These are phyloP conservation scores for Drosophila robusta DNA, from an alignment of 2,888 invertebrate species.

Conservation along the genomic window DNA sequence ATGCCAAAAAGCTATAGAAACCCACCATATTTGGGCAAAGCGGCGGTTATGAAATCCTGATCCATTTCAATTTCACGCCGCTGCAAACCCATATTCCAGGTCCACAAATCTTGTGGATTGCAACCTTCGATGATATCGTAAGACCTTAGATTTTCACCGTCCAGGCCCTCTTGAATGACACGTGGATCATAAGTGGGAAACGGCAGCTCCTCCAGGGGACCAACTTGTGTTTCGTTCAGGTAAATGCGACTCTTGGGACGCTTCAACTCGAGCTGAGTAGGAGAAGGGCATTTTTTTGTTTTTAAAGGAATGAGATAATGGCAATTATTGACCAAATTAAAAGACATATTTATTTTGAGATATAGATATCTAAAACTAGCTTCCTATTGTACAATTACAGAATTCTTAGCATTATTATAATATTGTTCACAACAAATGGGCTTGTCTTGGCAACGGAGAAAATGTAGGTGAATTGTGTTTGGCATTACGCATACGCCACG, in stretches of 20 bases:
- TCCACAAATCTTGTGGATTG: constrained; percentile 74
- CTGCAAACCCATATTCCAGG: constrained; percentile 79
- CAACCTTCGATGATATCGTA: constrained; percentile 75
- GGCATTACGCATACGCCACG: constrained; percentile 50
- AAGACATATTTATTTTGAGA: no score
- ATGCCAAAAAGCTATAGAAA: background rate
- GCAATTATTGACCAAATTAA: no score
- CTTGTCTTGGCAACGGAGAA: constrained; percentile 1
- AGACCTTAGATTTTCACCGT: constrained; percentile 69
- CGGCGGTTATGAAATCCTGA: constrained; percentile 63
- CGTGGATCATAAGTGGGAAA: constrained; percentile 83
- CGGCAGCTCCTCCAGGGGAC: constrained; percentile 64
- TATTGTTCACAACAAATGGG: background rate
- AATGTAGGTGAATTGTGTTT: constrained; percentile 27
- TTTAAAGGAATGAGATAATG: no score
- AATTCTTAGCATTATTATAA: background rate
- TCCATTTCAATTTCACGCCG: constrained; percentile 71
- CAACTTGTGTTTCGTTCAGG: constrained; percentile 79
- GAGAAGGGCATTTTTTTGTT: no score
- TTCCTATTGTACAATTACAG: no score
- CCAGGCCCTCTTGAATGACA: constrained; percentile 78
- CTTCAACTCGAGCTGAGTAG: constrained; percentile 77
- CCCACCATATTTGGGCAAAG: constrained; percentile 74
- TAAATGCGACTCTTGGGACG: constrained; percentile 83
- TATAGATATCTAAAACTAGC: no score